Conservation (phyloP, 2,113 vertebrate genomes). For the Varanus salvator region DNA sequence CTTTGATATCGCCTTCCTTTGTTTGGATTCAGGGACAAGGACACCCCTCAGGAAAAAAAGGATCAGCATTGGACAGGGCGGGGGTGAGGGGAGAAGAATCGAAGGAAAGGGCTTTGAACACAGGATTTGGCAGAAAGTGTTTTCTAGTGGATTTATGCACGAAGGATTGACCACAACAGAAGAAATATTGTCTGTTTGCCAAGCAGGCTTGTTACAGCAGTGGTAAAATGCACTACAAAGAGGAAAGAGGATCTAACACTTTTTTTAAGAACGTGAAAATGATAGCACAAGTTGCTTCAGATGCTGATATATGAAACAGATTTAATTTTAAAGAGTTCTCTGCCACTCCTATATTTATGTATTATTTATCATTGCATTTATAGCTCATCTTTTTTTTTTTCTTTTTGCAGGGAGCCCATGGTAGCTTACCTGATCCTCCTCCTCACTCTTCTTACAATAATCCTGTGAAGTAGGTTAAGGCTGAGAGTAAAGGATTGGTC, state of each 20-base stretch:
- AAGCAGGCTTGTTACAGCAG: constrained; percentile 32
- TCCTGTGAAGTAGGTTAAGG: too few relatives aligned
- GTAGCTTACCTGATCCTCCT: too few relatives aligned
- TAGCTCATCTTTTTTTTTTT: neutral
- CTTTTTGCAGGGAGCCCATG: neutral
- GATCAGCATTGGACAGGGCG: constrained; percentile 21
- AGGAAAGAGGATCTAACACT: too few relatives aligned
- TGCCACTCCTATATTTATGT: neutral
- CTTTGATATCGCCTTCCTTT: constrained; percentile 54
- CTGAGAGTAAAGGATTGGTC: too few relatives aligned
- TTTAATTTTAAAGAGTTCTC: neutral
- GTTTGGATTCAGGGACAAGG: constrained; percentile 52
- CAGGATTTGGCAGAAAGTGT: constrained; percentile 29
- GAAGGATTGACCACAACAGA: constrained; percentile 40
- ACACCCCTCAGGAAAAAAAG: constrained; percentile 37
- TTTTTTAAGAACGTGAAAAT: too few relatives aligned
- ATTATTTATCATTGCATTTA: too few relatives aligned
- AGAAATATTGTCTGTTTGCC: constrained; percentile 33
- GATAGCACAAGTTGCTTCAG: constrained; percentile 7
- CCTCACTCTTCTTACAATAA: too few relatives aligned
- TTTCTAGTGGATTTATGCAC: constrained; percentile 20
- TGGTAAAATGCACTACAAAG: constrained; percentile 24
- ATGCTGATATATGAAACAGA: neutral
- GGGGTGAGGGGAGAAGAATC: constrained; percentile 1
- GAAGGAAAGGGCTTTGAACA: constrained; percentile 42